Percentiles rank a stretch among this genome's conserved stretches.
phyloP scores from a whole-genome alignment of 2,113 vertebrate species.

The Indicator indicator region DNA sequence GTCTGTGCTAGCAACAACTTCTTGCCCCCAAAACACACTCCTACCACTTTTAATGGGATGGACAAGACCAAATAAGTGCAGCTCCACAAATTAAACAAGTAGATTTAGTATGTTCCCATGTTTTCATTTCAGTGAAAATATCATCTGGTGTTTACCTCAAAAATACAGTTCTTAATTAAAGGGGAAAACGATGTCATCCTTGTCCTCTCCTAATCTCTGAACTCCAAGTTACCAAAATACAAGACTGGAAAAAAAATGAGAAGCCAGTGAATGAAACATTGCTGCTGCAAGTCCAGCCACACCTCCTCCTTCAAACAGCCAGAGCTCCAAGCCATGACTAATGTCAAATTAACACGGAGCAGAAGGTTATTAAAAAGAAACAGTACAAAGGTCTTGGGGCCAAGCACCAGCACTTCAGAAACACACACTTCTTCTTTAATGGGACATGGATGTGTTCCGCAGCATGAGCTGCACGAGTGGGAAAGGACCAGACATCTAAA shows the following conservation, averaged over 20 bases:
- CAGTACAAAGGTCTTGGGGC: neutral
- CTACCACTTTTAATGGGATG: accelerated
- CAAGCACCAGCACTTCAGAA: neutral
- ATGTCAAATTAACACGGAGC: neutral
- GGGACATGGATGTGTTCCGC: neutral
- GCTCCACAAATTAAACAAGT: neutral
- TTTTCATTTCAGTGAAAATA: neutral
- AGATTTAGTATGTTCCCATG: neutral
- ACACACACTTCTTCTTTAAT: neutral
- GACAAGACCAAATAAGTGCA: neutral
- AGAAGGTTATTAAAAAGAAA: neutral
- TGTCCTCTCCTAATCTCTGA: neutral
- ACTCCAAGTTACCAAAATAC: neutral
- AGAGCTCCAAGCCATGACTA: constrained; percentile 23
- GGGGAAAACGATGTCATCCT: neutral
- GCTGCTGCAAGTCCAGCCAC: neutral
- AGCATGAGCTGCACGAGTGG: neutral
- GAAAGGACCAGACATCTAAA: neutral
- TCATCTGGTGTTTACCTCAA: neutral
- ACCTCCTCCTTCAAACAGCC: constrained; percentile 29
- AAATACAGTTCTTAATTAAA: neutral
- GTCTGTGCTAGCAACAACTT: neutral
- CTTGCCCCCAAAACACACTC: neutral
- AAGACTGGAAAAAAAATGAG: neutral
- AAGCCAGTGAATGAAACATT: neutral